Conservation (phyloP, 2,888 invertebrate genomes). For the Lasioglossum vierecki region DNA sequence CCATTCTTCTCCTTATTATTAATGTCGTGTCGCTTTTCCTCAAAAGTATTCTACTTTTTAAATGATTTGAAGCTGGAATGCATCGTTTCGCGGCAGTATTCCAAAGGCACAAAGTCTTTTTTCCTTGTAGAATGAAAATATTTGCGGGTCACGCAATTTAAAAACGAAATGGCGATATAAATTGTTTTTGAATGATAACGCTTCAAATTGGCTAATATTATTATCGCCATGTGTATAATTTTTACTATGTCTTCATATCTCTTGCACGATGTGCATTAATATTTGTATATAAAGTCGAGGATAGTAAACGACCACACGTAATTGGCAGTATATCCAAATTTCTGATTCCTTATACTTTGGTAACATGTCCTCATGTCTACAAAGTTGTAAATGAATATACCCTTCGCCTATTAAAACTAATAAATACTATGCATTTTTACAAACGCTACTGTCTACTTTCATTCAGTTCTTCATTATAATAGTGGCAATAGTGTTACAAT, state of each 20-base stretch:
- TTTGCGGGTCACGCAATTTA: conserved; percentile 31
- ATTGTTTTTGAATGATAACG: conserved; percentile 42
- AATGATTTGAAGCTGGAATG: conserved; percentile 29
- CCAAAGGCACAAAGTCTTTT: conserved; percentile 69
- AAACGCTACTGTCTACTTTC: conserved; percentile 75
- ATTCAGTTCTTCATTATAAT: conserved; percentile 67
- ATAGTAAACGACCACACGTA: conserved; percentile 72
- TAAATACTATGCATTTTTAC: conserved; percentile 71
- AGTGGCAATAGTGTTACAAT: conserved; percentile 50
- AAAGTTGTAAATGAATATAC: conserved; percentile 28
- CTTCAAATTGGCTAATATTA: conserved; percentile 57
- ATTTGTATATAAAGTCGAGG: conserved; percentile 55
- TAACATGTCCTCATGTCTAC: neutral
- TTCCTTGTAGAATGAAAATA: conserved; percentile 14
- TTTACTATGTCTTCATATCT: conserved; percentile 31
- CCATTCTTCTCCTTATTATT: neutral
- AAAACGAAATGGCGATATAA: conserved; percentile 51
- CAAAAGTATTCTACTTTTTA: conserved; percentile 6
- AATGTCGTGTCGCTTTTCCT: neutral
- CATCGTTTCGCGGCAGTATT: conserved; percentile 70
- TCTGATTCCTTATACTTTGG: conserved; percentile 19
- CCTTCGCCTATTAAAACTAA: conserved; percentile 68
- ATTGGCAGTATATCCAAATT: conserved; percentile 79
- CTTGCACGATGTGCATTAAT: conserved; percentile 16
- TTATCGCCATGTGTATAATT: neutral